A percentile compares a stretch with the other conserved stretches of the same genome.
phyloP scores from a whole-genome alignment of 2,888 invertebrate genomes.

The Stenodema calcarata region DNA sequence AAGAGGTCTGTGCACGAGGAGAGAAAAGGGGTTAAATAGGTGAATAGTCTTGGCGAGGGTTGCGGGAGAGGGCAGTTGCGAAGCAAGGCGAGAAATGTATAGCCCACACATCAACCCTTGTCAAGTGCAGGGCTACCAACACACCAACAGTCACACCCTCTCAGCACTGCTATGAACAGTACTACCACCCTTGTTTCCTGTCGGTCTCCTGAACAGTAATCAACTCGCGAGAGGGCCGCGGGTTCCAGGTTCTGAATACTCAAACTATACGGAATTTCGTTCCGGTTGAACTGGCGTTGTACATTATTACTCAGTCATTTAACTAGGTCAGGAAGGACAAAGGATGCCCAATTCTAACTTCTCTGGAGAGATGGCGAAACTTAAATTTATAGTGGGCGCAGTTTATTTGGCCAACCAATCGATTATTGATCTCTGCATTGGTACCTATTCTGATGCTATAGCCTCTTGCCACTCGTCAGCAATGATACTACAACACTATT shows the following conservation, averaged over 20 bases:
- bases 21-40: background rate
- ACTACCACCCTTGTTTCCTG: background rate
- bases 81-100: constrained; percentile 34
- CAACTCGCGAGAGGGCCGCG: background rate
- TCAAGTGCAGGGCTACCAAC: constrained; percentile 26
- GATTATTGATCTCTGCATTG: too few species aligned
- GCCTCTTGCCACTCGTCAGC: too few species aligned
- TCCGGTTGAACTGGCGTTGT: background rate
- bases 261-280: background rate
- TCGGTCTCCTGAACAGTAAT: background rate
- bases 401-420: background rate
- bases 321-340: background rate
- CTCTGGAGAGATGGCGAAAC: background rate
- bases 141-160: constrained; percentile 1
- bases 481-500: too few species aligned
- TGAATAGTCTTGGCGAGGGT: background rate
- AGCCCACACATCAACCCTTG: constrained; percentile 43
- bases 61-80: background rate
- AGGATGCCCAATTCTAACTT: background rate
- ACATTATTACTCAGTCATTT: background rate
- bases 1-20: background rate
- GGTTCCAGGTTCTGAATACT: background rate
- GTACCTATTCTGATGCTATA: too few species aligned
- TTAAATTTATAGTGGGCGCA: background rate
- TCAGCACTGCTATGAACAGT: background rate